Percentiles rank a stretch among this genome's conserved stretches.
Conservation (phyloP, 2,888 invertebrate genomes). For the Limulus polyphemus region DNA sequence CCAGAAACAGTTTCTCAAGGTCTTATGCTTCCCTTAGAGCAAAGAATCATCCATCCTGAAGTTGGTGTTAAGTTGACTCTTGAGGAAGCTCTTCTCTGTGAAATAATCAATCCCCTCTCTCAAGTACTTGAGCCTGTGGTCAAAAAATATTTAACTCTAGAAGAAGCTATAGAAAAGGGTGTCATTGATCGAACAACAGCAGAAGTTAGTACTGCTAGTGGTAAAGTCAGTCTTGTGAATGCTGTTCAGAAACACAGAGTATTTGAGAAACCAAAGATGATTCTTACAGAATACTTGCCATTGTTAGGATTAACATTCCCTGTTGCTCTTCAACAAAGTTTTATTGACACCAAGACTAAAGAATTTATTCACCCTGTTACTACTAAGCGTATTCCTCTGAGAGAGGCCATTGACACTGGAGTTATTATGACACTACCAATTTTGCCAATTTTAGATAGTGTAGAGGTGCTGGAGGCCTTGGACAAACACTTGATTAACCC, state of each 20-base stretch:
- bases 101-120: constrained; percentile 59
- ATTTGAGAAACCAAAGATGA: constrained; percentile 41
- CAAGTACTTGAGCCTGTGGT: constrained; percentile 50
- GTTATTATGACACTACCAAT: constrained; percentile 46
- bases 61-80: constrained; percentile 64
- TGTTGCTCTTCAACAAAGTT: constrained; percentile 37
- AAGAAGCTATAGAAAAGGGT: constrained; percentile 46
- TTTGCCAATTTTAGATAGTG: constrained; percentile 51
- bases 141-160: constrained; percentile 54
- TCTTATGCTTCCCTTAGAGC: constrained; percentile 56
- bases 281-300: constrained; percentile 23
- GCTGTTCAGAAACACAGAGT: constrained; percentile 39
- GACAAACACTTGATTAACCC: constrained; percentile 48
- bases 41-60: constrained; percentile 73
- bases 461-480: constrained; percentile 58
- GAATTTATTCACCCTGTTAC: constrained; percentile 38
- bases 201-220: constrained; percentile 29
- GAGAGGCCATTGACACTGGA: constrained; percentile 29
- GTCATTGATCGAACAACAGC: constrained; percentile 33
- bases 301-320: constrained; percentile 35
- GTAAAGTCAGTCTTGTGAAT: constrained; percentile 25
- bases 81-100: constrained; percentile 59
- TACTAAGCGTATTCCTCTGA: constrained; percentile 36
- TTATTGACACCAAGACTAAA: constrained; percentile 37
- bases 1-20: constrained; percentile 77